phyloP scores from a whole-genome alignment of 35 echinoderm and acorn worm genomes.

The Apostichopus californicus region DNA sequence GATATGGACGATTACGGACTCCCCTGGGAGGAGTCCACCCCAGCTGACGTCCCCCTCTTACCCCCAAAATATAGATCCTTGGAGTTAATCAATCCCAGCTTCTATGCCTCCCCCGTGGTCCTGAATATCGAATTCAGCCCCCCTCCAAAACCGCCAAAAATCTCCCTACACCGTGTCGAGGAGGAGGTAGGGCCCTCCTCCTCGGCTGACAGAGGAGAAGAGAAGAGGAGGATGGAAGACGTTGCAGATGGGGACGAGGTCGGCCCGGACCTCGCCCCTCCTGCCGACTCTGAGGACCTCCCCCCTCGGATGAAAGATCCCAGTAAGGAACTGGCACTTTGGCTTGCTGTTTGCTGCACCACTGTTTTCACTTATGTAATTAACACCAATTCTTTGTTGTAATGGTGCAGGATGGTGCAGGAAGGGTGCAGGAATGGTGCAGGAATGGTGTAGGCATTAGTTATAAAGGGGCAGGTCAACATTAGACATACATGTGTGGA shows the following conservation, averaged over 20 bases:
- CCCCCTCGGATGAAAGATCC: background rate
- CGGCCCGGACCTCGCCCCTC: background rate
- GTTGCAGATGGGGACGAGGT: background rate
- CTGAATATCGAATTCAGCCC: constrained; percentile 7
- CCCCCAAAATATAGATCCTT: constrained; percentile 36
- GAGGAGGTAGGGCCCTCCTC: background rate
- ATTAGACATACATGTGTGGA: too few species aligned
- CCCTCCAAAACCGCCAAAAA: background rate
- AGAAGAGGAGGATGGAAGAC: background rate
- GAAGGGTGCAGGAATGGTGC: too few species aligned
- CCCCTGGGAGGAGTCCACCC: constrained; percentile 41
- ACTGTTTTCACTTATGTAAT: background rate
- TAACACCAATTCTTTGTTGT: too few species aligned
- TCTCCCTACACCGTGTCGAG: background rate
- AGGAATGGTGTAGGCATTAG: too few species aligned
- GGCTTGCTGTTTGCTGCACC: constrained; percentile 13
- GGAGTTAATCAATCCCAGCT: background rate
- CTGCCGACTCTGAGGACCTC: background rate
- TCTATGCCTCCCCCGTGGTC: constrained; percentile 5
- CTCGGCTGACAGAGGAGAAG: background rate
- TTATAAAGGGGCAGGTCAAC: too few species aligned
- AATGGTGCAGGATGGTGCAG: too few species aligned
- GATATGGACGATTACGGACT: constrained; percentile 50
- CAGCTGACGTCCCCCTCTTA: constrained; percentile 9
- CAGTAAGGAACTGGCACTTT: background rate